Percentiles rank a stretch among this genome's conserved stretches.
Evolutionary conservation across 2,797 vertebrate species (phyloP).

Genomic region (Apogon hyalosoma): DNA sequence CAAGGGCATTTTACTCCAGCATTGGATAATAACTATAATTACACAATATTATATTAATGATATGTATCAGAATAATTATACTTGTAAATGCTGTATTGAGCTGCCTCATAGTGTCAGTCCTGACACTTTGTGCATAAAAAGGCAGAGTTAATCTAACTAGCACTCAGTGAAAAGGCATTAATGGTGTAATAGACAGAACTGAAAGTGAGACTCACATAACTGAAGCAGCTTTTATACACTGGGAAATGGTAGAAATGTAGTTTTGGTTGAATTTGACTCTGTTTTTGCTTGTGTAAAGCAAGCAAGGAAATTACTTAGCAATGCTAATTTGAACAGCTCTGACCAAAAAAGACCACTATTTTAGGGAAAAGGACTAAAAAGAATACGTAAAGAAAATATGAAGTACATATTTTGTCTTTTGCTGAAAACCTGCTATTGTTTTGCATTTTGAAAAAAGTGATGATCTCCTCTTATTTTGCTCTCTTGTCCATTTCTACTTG

Average conservation of each 20-base stretch:
- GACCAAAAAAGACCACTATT: not conserved
- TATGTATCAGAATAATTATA: slow-evolving; percentile 47
- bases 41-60: slow-evolving; percentile 43
- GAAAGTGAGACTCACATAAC: not conserved
- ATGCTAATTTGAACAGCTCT: not conserved
- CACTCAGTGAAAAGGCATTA: slow-evolving; percentile 16
- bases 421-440: not conserved
- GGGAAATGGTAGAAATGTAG: not conserved
- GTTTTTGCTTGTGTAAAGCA: not conserved
- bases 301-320: not conserved
- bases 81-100: slow-evolving; percentile 34
- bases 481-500: slow-evolving; percentile 4
- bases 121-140: slow-evolving; percentile 4
- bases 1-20: slow-evolving; percentile 9
- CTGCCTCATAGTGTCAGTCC: not conserved
- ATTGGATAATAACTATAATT: slow-evolving; percentile 49
- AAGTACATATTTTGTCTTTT: too few relatives aligned
- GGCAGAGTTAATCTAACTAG: not conserved
- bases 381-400: slow-evolving; percentile 8
- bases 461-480: slow-evolving; percentile 6
- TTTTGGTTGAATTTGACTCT: not conserved
- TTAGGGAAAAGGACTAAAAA: slow-evolving; percentile 6
- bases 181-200: slow-evolving; percentile 4
- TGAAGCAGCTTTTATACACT: not conserved
- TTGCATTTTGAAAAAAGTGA: slow-evolving; percentile 6